Base-by-base conservation (phyloP, 1,140 invertebrate species). In the Marisa cornuarietis region DNA sequence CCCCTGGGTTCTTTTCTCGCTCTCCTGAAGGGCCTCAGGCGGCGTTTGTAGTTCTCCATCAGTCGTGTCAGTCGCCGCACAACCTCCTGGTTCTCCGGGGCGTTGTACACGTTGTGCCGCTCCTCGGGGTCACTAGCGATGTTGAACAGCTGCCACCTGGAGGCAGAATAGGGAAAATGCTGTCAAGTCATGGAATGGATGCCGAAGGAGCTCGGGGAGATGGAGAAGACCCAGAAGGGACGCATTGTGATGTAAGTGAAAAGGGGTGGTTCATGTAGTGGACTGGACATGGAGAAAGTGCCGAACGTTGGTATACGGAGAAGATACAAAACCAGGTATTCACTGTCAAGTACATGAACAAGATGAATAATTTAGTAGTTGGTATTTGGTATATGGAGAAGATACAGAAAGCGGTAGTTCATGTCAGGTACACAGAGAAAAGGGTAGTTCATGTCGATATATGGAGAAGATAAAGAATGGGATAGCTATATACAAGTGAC, bases 91-190 rank as follows among this genome's bases (percentile, higher is more conserved):
- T 63, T 65, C 26, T 62, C 61, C 11, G 63, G 20, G 74, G n/a
- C 26, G 49, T 58, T 10, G 63, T 52, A 77, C 9, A 77, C 63
- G 65, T 77, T 69, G 65, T 77, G 65, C 54, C 76, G 76, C 26
- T 77, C 76, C 68, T 52, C 76, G 51, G 76, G 76, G 63, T 77
- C 76, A 7, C 49, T 16, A 8, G 5, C 10, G 18, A 77, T 24
- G 65, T 77, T 49, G 24, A 69, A 77, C 18, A 77, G 76, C 65
- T 77, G 76, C 76, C 76, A 77, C 63, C 76, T 77, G 76, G 1
- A 8, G 71, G 8, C 7, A 51, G 11, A 58, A 11, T 2, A 6
- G 54, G 1, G 54, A 58, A 1, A 58, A 42, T 11, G 54, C 4
- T 58, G 54, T 42, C 31, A 42, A 42, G 31, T 42, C 31, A 52